phyloP scores from a whole-genome alignment of 2,113 vertebrate species.

The Microtus oregoni region DNA sequence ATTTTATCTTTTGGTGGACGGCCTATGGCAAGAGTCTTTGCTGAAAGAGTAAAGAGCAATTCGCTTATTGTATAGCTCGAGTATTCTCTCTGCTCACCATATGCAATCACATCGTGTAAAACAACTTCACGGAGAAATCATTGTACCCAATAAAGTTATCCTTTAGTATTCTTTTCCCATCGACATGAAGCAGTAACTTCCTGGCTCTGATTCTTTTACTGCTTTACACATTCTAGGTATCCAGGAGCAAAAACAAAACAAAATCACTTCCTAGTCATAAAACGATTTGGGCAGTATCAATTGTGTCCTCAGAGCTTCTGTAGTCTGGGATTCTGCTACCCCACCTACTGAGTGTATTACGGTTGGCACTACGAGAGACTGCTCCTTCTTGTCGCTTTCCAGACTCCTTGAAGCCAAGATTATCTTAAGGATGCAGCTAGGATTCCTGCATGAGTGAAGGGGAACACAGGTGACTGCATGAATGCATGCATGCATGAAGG shows the following conservation, averaged over 20 bases:
- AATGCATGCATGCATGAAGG: not conserved
- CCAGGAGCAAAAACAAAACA: conserved; percentile 40
- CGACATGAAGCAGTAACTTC: not conserved
- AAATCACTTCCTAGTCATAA: not conserved
- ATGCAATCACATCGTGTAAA: not conserved
- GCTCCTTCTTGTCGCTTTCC: not conserved
- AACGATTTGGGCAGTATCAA: not conserved
- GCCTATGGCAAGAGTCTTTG: conserved; percentile 9
- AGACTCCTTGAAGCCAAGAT: conserved; percentile 2
- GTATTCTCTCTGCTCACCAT: not conserved
- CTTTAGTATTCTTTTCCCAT: not conserved
- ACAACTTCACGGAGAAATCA: not conserved
- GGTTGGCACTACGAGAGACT: not conserved
- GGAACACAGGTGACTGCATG: not conserved
- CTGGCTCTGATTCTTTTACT: not conserved
- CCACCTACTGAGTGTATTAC: not conserved
- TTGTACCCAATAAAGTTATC: not conserved
- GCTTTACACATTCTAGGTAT: conserved; percentile 33
- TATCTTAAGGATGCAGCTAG: not conserved
- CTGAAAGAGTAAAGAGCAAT: conserved; percentile 19
- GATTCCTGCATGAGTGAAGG: not conserved
- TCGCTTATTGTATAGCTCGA: not conserved
- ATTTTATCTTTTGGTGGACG: conserved; percentile 22
- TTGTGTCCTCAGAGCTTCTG: not conserved
- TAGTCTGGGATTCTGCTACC: not conserved